These are phyloP conservation scores for Eurosta solidaginis DNA, from an alignment of 1,140 invertebrate genomes.

Conservation along the genomic window DNA sequence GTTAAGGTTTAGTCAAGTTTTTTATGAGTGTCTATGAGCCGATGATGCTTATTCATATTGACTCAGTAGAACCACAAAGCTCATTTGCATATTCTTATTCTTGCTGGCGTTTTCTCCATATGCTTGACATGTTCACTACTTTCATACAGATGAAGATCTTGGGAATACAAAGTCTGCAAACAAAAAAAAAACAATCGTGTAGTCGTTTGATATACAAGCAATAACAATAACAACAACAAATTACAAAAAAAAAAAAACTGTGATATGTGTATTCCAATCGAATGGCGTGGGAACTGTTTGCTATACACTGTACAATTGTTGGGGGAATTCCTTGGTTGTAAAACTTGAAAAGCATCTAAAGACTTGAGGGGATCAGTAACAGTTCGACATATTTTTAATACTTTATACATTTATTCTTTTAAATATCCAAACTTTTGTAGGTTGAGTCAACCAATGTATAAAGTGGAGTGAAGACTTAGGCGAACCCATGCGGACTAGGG, in stretches of 20 bases:
- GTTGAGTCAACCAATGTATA: too few relatives aligned
- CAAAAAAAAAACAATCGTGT: not conserved
- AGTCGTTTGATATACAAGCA: not conserved
- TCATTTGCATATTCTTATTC: not conserved
- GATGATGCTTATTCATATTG: not conserved
- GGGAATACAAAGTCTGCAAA: slow-evolving; percentile 40
- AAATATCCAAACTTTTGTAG: too few relatives aligned
- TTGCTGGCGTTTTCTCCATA: not conserved
- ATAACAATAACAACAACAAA: not conserved
- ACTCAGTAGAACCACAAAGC: not conserved
- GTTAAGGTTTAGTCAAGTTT: not conserved
- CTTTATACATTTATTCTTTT: too few relatives aligned
- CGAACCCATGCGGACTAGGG: too few relatives aligned
- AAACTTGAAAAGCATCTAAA: not conserved
- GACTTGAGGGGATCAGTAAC: not conserved
- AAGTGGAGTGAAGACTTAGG: too few relatives aligned
- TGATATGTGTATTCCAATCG: slow-evolving; percentile 38
- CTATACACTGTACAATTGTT: not conserved
- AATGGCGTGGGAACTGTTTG: slow-evolving; percentile 55
- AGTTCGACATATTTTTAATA: too few relatives aligned
- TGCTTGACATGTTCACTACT: slow-evolving; percentile 35
- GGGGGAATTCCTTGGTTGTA: not conserved
- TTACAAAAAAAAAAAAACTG: not conserved
- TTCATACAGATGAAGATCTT: slow-evolving; percentile 47
- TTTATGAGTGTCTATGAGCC: not conserved